These are phyloP conservation scores for Gymnocheta viridis DNA, from an alignment of 2,888 invertebrate species.

Conservation along the genomic window DNA sequence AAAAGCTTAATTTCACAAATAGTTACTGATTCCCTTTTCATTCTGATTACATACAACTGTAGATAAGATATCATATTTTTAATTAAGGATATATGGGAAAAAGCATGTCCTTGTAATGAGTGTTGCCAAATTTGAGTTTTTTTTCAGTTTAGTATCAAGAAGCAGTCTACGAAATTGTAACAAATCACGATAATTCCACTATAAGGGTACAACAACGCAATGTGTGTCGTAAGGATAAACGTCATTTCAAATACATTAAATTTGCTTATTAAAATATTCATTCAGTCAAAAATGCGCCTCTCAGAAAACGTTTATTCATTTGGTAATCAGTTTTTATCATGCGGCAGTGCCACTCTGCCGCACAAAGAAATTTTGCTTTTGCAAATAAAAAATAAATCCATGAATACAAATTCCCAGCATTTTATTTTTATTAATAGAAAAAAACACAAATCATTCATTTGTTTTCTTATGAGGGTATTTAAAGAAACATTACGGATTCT, in stretches of 20 bases:
- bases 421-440: not conserved
- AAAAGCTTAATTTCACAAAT: not conserved
- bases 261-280: no score
- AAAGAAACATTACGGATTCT: slow-evolving; percentile 1
- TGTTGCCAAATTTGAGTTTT: no score
- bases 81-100: no score
- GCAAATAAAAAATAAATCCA: not conserved
- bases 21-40: not conserved
- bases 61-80: not conserved
- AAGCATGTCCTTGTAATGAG: no score
- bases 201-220: no score
- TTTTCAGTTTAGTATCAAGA: no score
- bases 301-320: not conserved
- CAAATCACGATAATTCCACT: no score
- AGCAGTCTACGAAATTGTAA: no score
- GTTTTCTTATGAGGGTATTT: slow-evolving; percentile 11
- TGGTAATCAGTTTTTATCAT: not conserved
- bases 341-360: not conserved
- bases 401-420: not conserved
- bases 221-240: no score
- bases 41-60: not conserved
- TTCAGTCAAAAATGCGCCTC: not conserved
- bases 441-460: not conserved
- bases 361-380: not conserved
- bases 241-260: no score